Conservation (phyloP, 2,888 invertebrate genomes). For the Melanostoma scalare region DNA sequence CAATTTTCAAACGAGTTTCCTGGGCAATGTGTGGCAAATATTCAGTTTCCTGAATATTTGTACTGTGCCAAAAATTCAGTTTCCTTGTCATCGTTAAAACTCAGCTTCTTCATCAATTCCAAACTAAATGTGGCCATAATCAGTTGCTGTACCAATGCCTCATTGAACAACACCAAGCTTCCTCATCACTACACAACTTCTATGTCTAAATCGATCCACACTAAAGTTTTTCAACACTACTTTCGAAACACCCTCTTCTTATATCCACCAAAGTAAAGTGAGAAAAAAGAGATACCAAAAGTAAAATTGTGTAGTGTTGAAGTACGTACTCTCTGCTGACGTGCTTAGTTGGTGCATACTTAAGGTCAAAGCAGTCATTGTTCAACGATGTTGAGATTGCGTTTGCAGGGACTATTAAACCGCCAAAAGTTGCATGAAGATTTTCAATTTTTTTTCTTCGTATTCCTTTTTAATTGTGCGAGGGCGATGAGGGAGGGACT, state of each 20-base stretch:
- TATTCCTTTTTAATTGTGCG: neutral
- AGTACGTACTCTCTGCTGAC: conserved; percentile 32
- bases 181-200: no score
- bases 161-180: no score
- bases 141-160: no score
- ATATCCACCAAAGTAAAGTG: neutral
- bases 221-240: no score
- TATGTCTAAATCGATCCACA: no score
- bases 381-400: conserved; percentile 42
- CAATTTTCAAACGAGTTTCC: no score
- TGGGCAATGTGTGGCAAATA: no score
- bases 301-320: neutral
- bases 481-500: conserved; percentile 36
- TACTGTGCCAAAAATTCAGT: no score
- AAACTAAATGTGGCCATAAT: no score
- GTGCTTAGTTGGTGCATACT: conserved; percentile 55
- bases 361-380: conserved; percentile 56
- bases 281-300: neutral
- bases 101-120: no score
- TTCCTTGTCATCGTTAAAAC: no score
- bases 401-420: conserved; percentile 54
- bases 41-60: no score
- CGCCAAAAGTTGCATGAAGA: conserved; percentile 46
- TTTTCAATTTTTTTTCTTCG: conserved; percentile 11
- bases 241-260: conserved; percentile 6